A percentile compares a stretch with the other conserved stretches of the same genome.
These are phyloP conservation scores for Struthio camelus DNA, from an alignment of 2,113 vertebrate genomes.

Conservation along the genomic window DNA sequence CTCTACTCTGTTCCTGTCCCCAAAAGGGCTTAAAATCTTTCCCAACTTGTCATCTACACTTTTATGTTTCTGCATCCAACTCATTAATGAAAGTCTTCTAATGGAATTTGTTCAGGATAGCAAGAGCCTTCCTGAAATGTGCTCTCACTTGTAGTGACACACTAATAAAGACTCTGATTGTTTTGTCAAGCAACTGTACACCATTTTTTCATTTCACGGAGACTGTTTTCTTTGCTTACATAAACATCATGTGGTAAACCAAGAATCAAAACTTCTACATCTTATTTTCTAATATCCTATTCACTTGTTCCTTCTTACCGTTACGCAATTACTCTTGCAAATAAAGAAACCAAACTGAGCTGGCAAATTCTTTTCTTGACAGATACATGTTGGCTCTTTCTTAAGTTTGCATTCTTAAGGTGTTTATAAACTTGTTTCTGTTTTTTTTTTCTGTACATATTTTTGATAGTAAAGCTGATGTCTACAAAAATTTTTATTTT, in stretches of 20 bases:
- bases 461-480: neutral
- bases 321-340: neutral
- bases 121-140: neutral
- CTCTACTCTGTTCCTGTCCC: neutral
- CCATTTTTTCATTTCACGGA: neutral
- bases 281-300: neutral
- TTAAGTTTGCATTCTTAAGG: neutral
- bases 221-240: neutral
- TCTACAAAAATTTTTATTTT: neutral
- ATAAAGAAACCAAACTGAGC: neutral
- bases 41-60: neutral
- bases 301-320: fast-evolving
- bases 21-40: neutral
- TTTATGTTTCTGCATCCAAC: neutral
- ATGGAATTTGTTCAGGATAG: neutral
- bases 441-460: neutral
- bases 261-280: neutral
- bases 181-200: neutral
- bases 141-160: neutral
- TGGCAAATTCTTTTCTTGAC: neutral
- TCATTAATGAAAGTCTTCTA: neutral
- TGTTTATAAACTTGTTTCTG: neutral
- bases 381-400: neutral
- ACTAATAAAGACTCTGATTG: neutral
- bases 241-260: neutral